A percentile compares a stretch with the other conserved stretches of the same genome.
Conservation (phyloP, 2,888 invertebrate genomes). For the Sinhomidia bicolor region DNA sequence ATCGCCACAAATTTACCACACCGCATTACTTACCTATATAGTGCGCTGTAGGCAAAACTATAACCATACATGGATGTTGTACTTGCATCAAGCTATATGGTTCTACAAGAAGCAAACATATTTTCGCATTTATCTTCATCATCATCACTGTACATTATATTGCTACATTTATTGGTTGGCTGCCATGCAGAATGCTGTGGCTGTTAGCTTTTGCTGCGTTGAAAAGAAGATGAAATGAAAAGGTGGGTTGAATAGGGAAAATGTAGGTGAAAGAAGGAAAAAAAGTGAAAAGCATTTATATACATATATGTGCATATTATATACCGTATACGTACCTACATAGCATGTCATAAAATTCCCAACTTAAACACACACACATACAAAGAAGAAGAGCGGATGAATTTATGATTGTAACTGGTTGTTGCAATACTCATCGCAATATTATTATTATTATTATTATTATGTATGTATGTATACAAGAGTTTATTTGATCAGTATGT, state of each 20-base stretch:
- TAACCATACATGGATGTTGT: too few relatives aligned
- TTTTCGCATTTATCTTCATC: constrained; percentile 10
- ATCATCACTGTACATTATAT: not conserved
- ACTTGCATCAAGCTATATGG: too few relatives aligned
- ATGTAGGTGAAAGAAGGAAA: constrained; percentile 1
- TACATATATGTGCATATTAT: not conserved
- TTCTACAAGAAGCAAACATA: not conserved
- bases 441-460: too few relatives aligned
- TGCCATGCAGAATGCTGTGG: too few relatives aligned
- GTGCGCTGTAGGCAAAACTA: too few relatives aligned
- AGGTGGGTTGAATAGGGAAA: not conserved
- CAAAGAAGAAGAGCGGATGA: not conserved
- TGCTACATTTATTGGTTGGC: not conserved
- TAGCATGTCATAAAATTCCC: not conserved
- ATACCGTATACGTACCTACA: not conserved
- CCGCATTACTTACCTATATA: not conserved
- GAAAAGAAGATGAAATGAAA: not conserved
- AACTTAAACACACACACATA: not conserved
- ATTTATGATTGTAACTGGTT: not conserved
- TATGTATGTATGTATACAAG: too few relatives aligned
- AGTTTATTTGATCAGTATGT: too few relatives aligned
- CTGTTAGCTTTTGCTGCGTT: too few relatives aligned
- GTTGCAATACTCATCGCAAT: not conserved
- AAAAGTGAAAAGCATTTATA: not conserved
- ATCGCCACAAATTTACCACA: constrained; percentile 5